phyloP scores from a whole-genome alignment of 2,888 invertebrate species.

The Erebia ligea region DNA sequence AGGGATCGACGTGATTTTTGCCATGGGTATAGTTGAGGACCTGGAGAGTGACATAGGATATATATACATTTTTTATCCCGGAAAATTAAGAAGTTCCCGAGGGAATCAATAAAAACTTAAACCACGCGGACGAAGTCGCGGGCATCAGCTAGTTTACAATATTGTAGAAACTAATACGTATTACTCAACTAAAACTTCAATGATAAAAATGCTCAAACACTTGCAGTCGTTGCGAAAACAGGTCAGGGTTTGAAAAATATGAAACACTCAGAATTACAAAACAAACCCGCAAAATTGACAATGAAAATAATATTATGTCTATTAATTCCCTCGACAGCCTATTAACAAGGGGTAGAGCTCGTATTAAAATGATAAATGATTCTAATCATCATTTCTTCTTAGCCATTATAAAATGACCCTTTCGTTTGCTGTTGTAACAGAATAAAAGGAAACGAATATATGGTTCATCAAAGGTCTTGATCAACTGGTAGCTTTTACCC shows the following conservation, averaged over 20 bases:
- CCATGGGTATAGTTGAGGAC: too few species aligned
- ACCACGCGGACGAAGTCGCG: too few species aligned
- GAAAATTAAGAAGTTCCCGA: too few species aligned
- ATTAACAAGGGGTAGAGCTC: constrained; percentile 75
- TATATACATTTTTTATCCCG: too few species aligned
- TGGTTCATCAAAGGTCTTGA: constrained; percentile 46
- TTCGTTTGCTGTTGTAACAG: constrained; percentile 31
- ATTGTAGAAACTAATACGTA: too few species aligned
- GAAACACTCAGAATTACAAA: constrained; percentile 40
- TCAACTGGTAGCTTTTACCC: constrained; percentile 61
- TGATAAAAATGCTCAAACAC: neutral
- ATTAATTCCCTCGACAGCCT: constrained; percentile 76
- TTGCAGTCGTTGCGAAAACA: neutral
- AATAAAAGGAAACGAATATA: constrained; percentile 20
- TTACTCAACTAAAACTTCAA: neutral
- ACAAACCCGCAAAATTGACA: constrained; percentile 74
- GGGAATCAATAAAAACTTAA: too few species aligned
- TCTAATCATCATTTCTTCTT: constrained; percentile 71
- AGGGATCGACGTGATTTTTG: too few species aligned
- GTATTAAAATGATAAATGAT: constrained; percentile 81
- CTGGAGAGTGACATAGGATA: too few species aligned
- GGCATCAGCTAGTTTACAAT: too few species aligned
- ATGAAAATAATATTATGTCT: constrained; percentile 76
- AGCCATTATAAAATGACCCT: constrained; percentile 50
- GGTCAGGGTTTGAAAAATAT: constrained; percentile 18